Evolutionary conservation across 2,888 invertebrate genomes (phyloP).

Genomic region (Nowickia ferox): DNA sequence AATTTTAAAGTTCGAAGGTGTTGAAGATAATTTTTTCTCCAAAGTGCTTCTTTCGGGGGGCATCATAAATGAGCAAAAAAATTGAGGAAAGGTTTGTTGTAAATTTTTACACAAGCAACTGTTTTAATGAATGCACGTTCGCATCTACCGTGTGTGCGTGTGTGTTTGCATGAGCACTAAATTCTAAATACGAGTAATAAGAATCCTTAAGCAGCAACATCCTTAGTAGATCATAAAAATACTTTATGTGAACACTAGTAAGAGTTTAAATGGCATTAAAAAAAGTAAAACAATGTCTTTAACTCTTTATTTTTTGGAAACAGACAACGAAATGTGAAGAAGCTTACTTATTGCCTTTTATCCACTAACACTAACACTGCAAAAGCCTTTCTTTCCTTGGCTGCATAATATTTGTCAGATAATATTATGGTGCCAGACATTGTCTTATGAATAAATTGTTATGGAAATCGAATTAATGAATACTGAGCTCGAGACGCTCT

Average conservation of each 20-base stretch:
- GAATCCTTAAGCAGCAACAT: slow-evolving; percentile 46
- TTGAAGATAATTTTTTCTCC: slow-evolving; percentile 81
- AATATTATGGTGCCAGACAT: slow-evolving; percentile 83
- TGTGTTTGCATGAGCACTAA: slow-evolving; percentile 16
- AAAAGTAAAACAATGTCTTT: slow-evolving; percentile 22
- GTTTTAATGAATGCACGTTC: background rate
- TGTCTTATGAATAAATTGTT: slow-evolving; percentile 84
- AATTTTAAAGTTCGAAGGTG: slow-evolving; percentile 83
- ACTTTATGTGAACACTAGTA: slow-evolving; percentile 76
- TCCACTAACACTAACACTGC: background rate
- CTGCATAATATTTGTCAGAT: slow-evolving; percentile 77
- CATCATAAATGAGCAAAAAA: slow-evolving; percentile 30
- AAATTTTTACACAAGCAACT: slow-evolving; percentile 12
- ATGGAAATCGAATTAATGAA: slow-evolving; percentile 84
- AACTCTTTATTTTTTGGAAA: slow-evolving; percentile 30
- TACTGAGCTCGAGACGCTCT: slow-evolving; percentile 76
- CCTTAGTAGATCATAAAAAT: slow-evolving; percentile 75
- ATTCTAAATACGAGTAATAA: slow-evolving; percentile 41
- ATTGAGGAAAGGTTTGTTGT: slow-evolving; percentile 60
- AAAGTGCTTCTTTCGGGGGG: slow-evolving; percentile 67
- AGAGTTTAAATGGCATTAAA: slow-evolving; percentile 19
- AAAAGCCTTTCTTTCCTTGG: slow-evolving; percentile 25
- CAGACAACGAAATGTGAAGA: slow-evolving; percentile 48
- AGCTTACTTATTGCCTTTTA: slow-evolving; percentile 23
- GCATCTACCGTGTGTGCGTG: background rate